Conservation (phyloP, 2,888 invertebrate species). For the Branchipolynoe longqiensis region DNA sequence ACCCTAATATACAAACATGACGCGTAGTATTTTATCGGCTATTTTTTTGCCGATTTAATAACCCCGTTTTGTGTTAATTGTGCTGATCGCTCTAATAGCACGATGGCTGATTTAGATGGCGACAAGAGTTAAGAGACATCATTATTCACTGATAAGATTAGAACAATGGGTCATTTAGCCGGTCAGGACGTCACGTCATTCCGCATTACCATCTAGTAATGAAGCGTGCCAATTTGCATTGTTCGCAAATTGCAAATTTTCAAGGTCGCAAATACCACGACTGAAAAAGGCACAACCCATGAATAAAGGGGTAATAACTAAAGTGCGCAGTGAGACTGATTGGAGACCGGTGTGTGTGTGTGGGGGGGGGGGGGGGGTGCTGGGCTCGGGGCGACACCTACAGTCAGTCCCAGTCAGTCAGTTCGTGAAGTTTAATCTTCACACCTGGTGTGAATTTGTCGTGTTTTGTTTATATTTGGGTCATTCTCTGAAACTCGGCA, state of each 20-base stretch:
- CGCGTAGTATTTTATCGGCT: too few relatives aligned
- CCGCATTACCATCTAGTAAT: slow-evolving; percentile 29
- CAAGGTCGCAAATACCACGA: slow-evolving; percentile 30
- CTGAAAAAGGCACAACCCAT: slow-evolving; percentile 21
- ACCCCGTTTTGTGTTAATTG: too few relatives aligned
- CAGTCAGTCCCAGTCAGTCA: too few relatives aligned
- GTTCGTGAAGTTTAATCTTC: neutral
- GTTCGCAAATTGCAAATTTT: slow-evolving; percentile 41
- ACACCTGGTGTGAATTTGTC: too few relatives aligned
- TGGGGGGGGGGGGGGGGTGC: too few relatives aligned
- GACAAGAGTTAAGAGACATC: slow-evolving; percentile 38
- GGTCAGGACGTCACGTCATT: slow-evolving; percentile 10
- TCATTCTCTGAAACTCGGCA: too few relatives aligned
- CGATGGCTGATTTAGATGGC: neutral
- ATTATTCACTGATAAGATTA: slow-evolving; percentile 47
- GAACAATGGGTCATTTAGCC: slow-evolving; percentile 49
- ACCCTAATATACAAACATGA: too few relatives aligned
- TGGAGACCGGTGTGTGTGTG: too few relatives aligned
- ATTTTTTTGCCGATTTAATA: too few relatives aligned
- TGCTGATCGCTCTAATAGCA: too few relatives aligned
- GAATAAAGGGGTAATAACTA: slow-evolving; percentile 13
- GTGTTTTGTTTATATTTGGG: too few relatives aligned
- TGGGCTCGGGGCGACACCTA: too few relatives aligned
- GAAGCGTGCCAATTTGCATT: slow-evolving; percentile 33
- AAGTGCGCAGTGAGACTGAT: slow-evolving; percentile 4